Base-by-base conservation (phyloP, 2,797 vertebrate species). In the Thamnophis elegans region DNA sequence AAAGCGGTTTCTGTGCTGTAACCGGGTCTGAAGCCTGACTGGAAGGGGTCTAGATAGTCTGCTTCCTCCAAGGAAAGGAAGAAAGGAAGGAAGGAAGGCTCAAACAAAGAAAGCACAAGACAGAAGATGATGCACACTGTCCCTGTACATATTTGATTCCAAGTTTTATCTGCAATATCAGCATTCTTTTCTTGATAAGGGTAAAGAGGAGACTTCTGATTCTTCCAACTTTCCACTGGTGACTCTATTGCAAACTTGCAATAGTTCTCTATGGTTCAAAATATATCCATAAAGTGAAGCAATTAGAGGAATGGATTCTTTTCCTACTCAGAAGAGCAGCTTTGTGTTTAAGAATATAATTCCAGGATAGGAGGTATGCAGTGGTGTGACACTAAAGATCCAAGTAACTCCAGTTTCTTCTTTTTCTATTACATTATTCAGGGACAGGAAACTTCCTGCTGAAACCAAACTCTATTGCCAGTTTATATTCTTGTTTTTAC, bases 61-160 rank as follows among this genome's bases (percentile, higher is more conserved):
- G n/a, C n/a, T n/a, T n/a, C n/a, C n/a, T n/a, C n/a, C n/a, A 13
- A 58, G 56, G 56, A 6, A 6, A 20, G 56, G 58, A 8, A 86
- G 26, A 8, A 32, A 12, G 22, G 5, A 51, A 12, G 22, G 20
- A 22, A 47, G 20, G 73, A 22, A 22, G 18, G 3, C 47, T 85
- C 82, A 22, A 28, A 85, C 4, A 51, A 36, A 73, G 68, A 36
- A 73, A 18, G 7, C 32, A 36, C 32, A 73, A 73, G 22, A 91
- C 28, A n/a, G 53, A 91, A 9, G 85, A 26, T 26, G 28, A 2
- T 7, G 1, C 59, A 47, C 85, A 25, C 0, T 47, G 42, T 32
- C 3, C 0, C 0, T 2, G 3, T 54, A n/a, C 13, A 20, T 7
- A 12, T 58, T 47, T 54, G n/a, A 13, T 14, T 36, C 60, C 32